These are phyloP conservation scores for Anarsia innoxiella DNA, from an alignment of 2,888 invertebrate genomes.

Conservation along the genomic window DNA sequence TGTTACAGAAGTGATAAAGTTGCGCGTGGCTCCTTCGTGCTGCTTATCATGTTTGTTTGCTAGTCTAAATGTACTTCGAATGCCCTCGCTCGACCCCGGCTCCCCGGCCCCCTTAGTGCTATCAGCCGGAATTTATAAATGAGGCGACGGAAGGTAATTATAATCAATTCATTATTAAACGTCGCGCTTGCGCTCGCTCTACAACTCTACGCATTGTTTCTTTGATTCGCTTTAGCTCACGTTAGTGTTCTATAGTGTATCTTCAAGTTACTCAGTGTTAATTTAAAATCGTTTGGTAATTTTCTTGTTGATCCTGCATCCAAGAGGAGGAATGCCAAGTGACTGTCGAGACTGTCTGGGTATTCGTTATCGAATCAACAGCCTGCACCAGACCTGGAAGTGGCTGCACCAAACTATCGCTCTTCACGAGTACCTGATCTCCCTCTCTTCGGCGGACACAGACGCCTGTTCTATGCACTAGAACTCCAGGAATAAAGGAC, in stretches of 20 bases:
- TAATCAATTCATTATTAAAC: constrained; percentile 48
- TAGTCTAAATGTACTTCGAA: constrained; percentile 60
- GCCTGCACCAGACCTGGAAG: constrained; percentile 95
- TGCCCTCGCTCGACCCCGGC: constrained; percentile 69
- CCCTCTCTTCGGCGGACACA: constrained; percentile 84
- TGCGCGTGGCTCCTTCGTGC: constrained; percentile 65
- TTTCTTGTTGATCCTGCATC: constrained; percentile 65
- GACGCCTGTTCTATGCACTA: constrained; percentile 62
- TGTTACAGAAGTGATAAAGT: constrained; percentile 13
- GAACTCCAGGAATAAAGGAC: constrained; percentile 33
- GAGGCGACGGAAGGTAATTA: constrained; percentile 55
- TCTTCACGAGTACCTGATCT: constrained; percentile 90
- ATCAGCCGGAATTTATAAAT: constrained; percentile 59
- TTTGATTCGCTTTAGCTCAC: constrained; percentile 14
- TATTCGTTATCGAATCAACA: constrained; percentile 90
- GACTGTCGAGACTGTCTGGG: constrained; percentile 89
- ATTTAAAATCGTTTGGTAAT: constrained; percentile 50
- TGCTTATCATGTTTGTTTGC: constrained; percentile 70
- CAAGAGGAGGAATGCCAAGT: constrained; percentile 78
- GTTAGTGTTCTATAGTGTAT: constrained; percentile 1
- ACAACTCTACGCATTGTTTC: constrained; percentile 16
- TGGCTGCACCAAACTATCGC: constrained; percentile 94
- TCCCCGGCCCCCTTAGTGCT: constrained; percentile 63
- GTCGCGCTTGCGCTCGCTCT: constrained; percentile 43
- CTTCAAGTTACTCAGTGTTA: constrained; percentile 21